These are phyloP conservation scores for Bujurquina vittata DNA, from an alignment of 2,113 vertebrate species.

Conservation along the genomic window DNA sequence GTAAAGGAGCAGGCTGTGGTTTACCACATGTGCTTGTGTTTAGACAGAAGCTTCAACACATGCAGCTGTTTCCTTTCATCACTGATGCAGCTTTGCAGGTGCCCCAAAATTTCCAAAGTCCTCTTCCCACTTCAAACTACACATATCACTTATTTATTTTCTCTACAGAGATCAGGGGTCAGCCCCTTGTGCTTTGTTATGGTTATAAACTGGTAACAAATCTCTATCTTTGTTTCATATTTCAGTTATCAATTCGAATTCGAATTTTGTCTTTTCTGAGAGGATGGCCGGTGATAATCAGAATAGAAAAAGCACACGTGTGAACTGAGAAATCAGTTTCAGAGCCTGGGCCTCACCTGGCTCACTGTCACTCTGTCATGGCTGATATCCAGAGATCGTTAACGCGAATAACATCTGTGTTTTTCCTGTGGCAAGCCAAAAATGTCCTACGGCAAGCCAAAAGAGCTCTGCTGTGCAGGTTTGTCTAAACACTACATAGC, in stretches of 20 bases:
- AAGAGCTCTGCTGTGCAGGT: background rate
- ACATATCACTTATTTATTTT: background rate
- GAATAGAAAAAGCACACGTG: background rate
- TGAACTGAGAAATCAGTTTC: background rate
- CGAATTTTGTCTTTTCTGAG: background rate
- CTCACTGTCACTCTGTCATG: background rate
- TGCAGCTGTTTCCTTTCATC: constrained; percentile 61
- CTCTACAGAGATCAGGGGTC: background rate
- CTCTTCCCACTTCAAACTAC: background rate
- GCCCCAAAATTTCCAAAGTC: constrained; percentile 8
- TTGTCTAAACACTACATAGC: background rate
- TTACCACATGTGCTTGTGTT: constrained; percentile 26
- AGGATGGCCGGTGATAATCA: background rate
- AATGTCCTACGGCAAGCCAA: background rate
- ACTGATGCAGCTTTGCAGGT: constrained; percentile 57
- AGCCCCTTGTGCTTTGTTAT: fast-evolving
- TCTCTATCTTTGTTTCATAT: too few relatives aligned
- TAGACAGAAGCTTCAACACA: constrained; percentile 39
- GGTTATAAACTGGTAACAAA: background rate
- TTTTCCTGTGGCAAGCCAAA: background rate
- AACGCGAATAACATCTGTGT: background rate
- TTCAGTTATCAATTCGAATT: too few relatives aligned
- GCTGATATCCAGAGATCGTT: fast-evolving
- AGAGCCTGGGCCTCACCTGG: background rate
- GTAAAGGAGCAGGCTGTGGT: background rate